Evolutionary conservation across 2,797 vertebrate species (phyloP), one percentile per base, ranked within the genome.

Genomic region (Danio tinwini): DNA sequence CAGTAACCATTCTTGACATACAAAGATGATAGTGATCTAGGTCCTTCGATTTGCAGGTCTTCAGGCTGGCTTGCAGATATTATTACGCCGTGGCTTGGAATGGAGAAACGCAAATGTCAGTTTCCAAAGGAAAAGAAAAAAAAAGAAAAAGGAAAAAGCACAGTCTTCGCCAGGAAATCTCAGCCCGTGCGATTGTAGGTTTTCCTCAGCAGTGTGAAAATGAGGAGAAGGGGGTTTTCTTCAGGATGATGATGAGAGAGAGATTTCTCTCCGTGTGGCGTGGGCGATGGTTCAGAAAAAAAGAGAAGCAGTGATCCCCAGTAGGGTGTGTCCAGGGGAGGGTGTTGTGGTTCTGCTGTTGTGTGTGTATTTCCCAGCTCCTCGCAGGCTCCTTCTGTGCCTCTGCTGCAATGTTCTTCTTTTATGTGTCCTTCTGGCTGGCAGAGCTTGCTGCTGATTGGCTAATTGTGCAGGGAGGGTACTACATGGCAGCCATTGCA

Each of bases 381-480:
- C 92, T 92, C 85, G 88, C 93, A 91, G 91, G 91, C 93, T 94
- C 91, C 93, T 94, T 95, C 92, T 94, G 92, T 93, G 92, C 92
- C 93, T 93, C 92, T 94, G 92, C 93, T 95, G 94, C 93, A 95
- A 95, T 94, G 93, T 93, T 93, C 93, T 94, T 94, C 94, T 94
- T 94, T 95, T 94, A 94, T 95, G 93, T 90, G 88, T 93, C 92
- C 92, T 93, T 91, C 93, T 92, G 92, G 88, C 92, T 93, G 92
- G 87, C 91, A 90, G 89, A 91, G 92, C 88, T 82, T 81, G 88
- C 87, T 85, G 89, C 93, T 94, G 93, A 95, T 95, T 95, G 94
- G 94, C 93, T 94, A 94, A 93, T 94, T 94, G 93, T 91, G 90
- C 92, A 92, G 93, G 93, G 93, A 94, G 94, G 93, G 93, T 92